These are phyloP conservation scores for Leptinotarsa peninsularis DNA, from an alignment of 2,888 invertebrate genomes.

Conservation along the genomic window DNA sequence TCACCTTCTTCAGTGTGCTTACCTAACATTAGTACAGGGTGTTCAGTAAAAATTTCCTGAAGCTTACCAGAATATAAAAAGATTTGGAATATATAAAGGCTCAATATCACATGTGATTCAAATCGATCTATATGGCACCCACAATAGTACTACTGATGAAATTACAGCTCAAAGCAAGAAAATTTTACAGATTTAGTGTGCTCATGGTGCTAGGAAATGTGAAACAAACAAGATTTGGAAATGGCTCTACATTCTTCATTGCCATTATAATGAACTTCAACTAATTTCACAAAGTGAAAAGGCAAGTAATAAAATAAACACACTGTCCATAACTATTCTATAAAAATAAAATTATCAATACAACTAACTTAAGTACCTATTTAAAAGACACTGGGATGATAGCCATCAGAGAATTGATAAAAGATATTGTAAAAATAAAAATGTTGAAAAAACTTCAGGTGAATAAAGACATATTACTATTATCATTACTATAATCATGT, in stretches of 20 bases:
- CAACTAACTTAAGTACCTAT: slow-evolving; percentile 20
- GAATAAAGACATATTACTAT: too few species aligned
- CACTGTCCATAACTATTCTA: slow-evolving; percentile 7
- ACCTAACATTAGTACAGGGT: neutral
- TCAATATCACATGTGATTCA: slow-evolving; percentile 6
- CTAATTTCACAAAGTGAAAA: too few species aligned
- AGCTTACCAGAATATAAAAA: neutral
- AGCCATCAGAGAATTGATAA: slow-evolving; percentile 5
- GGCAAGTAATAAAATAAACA: slow-evolving; percentile 8
- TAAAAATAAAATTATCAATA: slow-evolving; percentile 16
- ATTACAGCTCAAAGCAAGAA: neutral
- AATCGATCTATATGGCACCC: slow-evolving; percentile 6
- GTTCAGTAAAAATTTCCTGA: neutral
- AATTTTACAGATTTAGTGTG: neutral
- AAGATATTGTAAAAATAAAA: neutral
- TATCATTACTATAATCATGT: too few species aligned
- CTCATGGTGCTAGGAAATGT: neutral
- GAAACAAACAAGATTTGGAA: too few species aligned
- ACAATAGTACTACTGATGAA: neutral
- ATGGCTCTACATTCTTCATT: too few species aligned
- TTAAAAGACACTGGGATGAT: slow-evolving; percentile 13
- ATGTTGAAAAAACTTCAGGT: neutral
- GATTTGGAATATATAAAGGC: neutral
- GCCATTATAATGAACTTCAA: too few species aligned
- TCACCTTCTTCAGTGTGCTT: slow-evolving; percentile 9